These are phyloP conservation scores for Drosophila lini DNA, from an alignment of 1,140 invertebrate species.

Conservation along the genomic window DNA sequence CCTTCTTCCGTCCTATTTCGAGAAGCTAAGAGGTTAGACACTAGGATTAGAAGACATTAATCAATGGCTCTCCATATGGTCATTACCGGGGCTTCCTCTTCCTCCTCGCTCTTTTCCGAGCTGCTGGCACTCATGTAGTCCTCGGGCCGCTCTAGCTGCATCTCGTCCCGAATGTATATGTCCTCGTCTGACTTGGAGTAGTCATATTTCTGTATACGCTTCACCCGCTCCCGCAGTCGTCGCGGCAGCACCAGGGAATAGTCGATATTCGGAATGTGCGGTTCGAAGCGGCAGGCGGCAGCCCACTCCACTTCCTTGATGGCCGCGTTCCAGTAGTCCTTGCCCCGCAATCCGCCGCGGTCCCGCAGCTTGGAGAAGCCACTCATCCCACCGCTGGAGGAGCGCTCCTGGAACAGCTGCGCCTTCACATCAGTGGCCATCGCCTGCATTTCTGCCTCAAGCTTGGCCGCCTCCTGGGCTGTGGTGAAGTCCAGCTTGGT, in stretches of 20 bases:
- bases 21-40: conserved; percentile 7
- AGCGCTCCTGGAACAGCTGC: conserved; percentile 28
- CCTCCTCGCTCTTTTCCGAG: conserved; percentile 49
- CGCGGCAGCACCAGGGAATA: conserved; percentile 72
- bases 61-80: neutral
- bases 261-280: conserved; percentile 63
- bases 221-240: conserved; percentile 58
- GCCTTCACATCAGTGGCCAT: conserved; percentile 28
- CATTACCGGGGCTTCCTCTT: conserved; percentile 47
- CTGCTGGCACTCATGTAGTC: conserved; percentile 61
- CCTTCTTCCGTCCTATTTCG: conserved; percentile 47
- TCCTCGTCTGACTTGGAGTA: conserved; percentile 69
- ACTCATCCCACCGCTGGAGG: conserved; percentile 55
- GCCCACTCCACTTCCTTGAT: conserved; percentile 64
- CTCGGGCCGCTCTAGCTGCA: conserved; percentile 55
- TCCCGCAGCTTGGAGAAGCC: conserved; percentile 38
- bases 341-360: conserved; percentile 38
- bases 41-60: neutral
- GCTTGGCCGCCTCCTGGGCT: neutral
- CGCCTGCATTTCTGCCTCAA: conserved; percentile 1
- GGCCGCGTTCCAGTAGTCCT: conserved; percentile 61
- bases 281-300: conserved; percentile 52
- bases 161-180: conserved; percentile 68
- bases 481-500: conserved; percentile 22
- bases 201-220: conserved; percentile 74